Base-by-base conservation (phyloP, 1,140 invertebrate species). In the Diorhabda elongata region DNA sequence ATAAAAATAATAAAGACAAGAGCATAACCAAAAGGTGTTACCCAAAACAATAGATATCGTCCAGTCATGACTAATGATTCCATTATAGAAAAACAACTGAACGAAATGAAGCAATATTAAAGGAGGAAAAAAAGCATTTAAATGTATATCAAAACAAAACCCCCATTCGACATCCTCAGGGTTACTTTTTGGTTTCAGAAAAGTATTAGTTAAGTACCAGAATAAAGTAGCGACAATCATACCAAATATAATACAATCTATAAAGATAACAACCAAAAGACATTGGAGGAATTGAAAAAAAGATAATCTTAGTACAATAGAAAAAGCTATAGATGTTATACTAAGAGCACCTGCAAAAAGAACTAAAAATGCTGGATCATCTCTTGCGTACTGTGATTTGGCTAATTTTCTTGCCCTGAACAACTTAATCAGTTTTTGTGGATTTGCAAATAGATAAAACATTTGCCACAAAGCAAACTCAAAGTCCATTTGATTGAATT, bases 401-500 rank as follows among this genome's bases (percentile, higher is more conserved):
- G 96, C 97, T 85, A 98, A 92, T 90, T 99, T 99, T 83, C 98
- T 90, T 83, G 98, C 98, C 76, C 97, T 92, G 82, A 98, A 99
- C 85, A 98, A 98, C 82, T 95, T 90, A 79, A 98, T 98, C 3
- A 99, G 96, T 89, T 98, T 98, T 81, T 98, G 95, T 42, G 98
- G 98, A 1, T 95, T 87, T 66, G 93, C 87, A 82, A 99, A 96
- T 63, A 99, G 84, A 83, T 98, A 98, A 0, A 98, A 83, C 94
- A 99, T 98, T 88, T 99, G 98, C 97, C 97, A 99, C 7, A 93
- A 85, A 3, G 97, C 98, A 87, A 97, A 99, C 81, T 99, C 96
- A 86, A 99, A 99, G 82, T 99, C 98, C 98, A 99, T 99, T 84
- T 99, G 97, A 78, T 94, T 88, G 79, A 96, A 97, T 83, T 97